Conservation (phyloP, 2,888 invertebrate genomes). For the Labia minor region DNA sequence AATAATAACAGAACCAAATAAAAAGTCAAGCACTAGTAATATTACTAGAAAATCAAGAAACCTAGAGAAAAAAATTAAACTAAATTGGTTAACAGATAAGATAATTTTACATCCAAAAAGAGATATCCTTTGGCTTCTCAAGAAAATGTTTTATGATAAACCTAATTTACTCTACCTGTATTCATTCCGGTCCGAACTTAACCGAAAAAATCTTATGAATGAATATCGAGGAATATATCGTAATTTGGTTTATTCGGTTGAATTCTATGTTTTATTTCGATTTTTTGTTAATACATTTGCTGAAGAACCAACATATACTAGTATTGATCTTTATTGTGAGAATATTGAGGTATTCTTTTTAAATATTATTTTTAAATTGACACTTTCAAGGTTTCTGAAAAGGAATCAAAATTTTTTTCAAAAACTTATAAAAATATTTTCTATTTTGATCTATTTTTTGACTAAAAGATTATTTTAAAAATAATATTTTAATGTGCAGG, state of each 20-base stretch:
- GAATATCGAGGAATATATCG: neutral
- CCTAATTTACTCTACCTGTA: neutral
- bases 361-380: too few species aligned
- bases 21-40: too few species aligned
- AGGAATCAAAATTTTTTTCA: too few species aligned
- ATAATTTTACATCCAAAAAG: neutral
- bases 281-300: neutral
- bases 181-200: neutral
- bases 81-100: too few species aligned
- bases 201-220: neutral
- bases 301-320: neutral
- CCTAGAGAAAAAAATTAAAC: too few species aligned
- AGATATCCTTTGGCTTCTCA: neutral
- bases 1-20: too few species aligned
- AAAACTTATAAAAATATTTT: too few species aligned
- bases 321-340: neutral
- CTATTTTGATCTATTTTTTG: too few species aligned
- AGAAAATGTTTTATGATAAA: neutral
- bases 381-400: too few species aligned
- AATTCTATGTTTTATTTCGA: neutral
- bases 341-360: neutral
- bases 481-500: too few species aligned
- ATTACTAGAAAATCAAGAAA: too few species aligned
- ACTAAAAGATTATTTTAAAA: too few species aligned
- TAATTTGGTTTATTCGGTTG: neutral